These are phyloP conservation scores for Coreoperca whiteheadi DNA, from an alignment of 2,113 vertebrate genomes.

Conservation along the genomic window DNA sequence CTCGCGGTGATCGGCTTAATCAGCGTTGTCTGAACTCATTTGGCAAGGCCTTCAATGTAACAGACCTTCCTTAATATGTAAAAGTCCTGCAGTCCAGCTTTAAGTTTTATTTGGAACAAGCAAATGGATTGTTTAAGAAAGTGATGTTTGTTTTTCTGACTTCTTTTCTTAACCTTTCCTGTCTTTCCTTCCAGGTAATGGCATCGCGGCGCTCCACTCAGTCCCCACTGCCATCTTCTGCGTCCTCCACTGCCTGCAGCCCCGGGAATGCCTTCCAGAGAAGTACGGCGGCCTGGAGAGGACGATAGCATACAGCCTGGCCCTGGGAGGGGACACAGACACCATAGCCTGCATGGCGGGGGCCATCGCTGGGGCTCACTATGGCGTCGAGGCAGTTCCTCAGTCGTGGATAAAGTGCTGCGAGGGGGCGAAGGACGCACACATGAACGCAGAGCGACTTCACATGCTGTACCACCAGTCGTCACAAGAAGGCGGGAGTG, in stretches of 20 bases:
- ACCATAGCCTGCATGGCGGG: constrained; percentile 99
- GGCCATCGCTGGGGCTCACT: constrained; percentile 96
- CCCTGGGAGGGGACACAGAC: constrained; percentile 98
- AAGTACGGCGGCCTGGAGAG: constrained; percentile 90
- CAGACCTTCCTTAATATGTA: too few relatives aligned
- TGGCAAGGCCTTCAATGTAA: too few relatives aligned
- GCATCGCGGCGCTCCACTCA: constrained; percentile 94
- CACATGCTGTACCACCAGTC: constrained; percentile 85
- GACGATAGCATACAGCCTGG: constrained; percentile 94
- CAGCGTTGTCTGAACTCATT: too few relatives aligned
- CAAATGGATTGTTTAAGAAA: too few relatives aligned
- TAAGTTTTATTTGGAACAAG: too few relatives aligned
- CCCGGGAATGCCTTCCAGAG: constrained; percentile 89
- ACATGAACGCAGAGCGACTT: constrained; percentile 87
- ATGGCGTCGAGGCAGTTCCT: constrained; percentile 90
- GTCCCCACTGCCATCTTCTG: constrained; percentile 99
- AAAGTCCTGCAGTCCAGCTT: too few relatives aligned
- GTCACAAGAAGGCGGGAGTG: constrained; percentile 50
- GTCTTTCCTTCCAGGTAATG: constrained; percentile 86
- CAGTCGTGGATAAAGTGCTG: constrained; percentile 91
- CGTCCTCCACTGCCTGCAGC: constrained; percentile 93
- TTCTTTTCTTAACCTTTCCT: not conserved
- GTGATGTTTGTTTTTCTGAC: not conserved
- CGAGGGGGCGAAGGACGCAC: constrained; percentile 91
- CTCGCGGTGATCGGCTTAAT: too few relatives aligned